Evolutionary conservation across 1,140 invertebrate species (phyloP).

Genomic region (Copidosoma floridanum): DNA sequence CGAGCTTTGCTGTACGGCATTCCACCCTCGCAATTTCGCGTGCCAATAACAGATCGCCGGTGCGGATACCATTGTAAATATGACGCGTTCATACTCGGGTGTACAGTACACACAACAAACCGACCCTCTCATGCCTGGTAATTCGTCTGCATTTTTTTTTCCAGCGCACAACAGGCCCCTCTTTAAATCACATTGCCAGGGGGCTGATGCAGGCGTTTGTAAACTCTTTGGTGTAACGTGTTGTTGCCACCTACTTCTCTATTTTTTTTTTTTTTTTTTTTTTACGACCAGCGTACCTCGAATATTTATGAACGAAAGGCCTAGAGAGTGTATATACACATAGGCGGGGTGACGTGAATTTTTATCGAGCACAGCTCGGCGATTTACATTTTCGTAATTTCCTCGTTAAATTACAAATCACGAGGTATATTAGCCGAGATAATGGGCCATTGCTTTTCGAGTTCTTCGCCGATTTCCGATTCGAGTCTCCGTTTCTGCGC

Average conservation of each 20-base stretch:
- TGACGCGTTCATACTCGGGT: slow-evolving; percentile 40
- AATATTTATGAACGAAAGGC: too few relatives aligned
- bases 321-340: too few relatives aligned
- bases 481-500: background rate
- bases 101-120: too few relatives aligned
- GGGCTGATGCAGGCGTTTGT: too few relatives aligned
- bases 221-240: slow-evolving; percentile 8
- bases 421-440: slow-evolving; percentile 24
- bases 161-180: background rate
- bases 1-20: background rate
- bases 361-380: slow-evolving; percentile 22
- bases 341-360: slow-evolving; percentile 8
- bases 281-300: slow-evolving; percentile 4
- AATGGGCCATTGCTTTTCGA: slow-evolving; percentile 24
- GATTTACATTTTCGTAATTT: slow-evolving; percentile 26
- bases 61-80: slow-evolving; percentile 45
- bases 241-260: too few relatives aligned
- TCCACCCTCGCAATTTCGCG: slow-evolving; percentile 31
- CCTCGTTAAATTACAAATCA: slow-evolving; percentile 22
- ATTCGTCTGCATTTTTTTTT: slow-evolving; percentile 21
- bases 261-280: too few relatives aligned
- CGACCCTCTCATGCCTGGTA: too few relatives aligned
- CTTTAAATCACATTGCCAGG: background rate
- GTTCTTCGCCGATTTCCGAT: slow-evolving; percentile 27
- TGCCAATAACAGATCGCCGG: slow-evolving; percentile 42